Evolutionary conservation across 2,888 invertebrate species (phyloP), one percentile per base, ranked within the genome.

Genomic region (Cryptus viduatorius): DNA sequence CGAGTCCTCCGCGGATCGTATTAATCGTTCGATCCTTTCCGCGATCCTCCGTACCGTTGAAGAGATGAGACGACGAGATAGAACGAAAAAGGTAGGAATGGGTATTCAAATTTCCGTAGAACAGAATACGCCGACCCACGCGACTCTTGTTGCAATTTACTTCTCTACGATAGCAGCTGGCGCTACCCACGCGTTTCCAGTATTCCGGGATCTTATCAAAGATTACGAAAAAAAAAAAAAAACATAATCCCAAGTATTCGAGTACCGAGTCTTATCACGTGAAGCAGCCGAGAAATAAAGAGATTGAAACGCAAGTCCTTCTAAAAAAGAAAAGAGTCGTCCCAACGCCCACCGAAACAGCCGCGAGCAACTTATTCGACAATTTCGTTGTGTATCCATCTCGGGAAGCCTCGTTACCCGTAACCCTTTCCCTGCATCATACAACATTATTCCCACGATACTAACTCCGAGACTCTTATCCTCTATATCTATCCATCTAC

Each of bases 391-490:
- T 48, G 56, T 19, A 37, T 24, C 8, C 56, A 24, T 8, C 19
- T 24, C 37, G 3, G 24, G 10, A 56, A 10, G 0, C 56, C 24
- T 10, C 37, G 10, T 12, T 24, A 56, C 10, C 56, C 4, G 56
- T 10, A 56, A 56, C 24, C 19, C 24, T 19, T 24, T 4, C 24
- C 8, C 50, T 16, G n/a, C 16, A 10, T 53, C 19, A 19, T 19
- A 72, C 44, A 73, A 19, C 56, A n/a, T 42, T 69, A 76, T 16
- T 44, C 79, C 46, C 75, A 37, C 61, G 37, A 16, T 76, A 65
- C 79, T 79, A 79, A 83, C 56, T 65, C 64, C 73, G 46, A 73
- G 72, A 69, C 71, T 61, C 53, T 44, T 31, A 4, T 29, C 64
- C 16, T 71, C 50, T 50, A 53, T 19, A 81, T 29, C 56, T 37